Evolutionary conservation across 2,888 invertebrate species (phyloP).

Genomic region (Plagodis pulveraria): DNA sequence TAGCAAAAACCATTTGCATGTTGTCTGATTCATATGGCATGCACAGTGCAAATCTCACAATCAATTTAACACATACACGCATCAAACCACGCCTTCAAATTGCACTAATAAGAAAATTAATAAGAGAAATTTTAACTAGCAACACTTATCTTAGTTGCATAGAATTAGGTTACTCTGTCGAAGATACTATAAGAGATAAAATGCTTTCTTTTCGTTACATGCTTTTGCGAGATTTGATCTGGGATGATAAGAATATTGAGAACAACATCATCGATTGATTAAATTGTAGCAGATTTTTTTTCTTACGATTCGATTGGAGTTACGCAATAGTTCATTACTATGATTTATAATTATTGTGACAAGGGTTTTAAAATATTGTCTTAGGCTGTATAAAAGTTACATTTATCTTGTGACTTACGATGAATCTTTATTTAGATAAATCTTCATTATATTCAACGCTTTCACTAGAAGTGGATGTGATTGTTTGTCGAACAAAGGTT

Average conservation of each 20-base stretch:
- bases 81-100: conserved; percentile 38
- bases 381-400: too few species aligned
- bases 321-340: too few species aligned
- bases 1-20: conserved; percentile 26
- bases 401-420: too few species aligned
- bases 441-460: too few species aligned
- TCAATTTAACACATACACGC: conserved; percentile 33
- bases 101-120: conserved; percentile 37
- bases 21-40: conserved; percentile 11
- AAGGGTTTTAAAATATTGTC: too few species aligned
- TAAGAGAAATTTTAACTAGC: conserved; percentile 29
- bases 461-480: not conserved
- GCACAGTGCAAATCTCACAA: conserved; percentile 30
- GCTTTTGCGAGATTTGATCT: not conserved
- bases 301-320: too few species aligned
- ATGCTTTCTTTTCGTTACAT: not conserved
- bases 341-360: too few species aligned
- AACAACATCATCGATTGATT: not conserved
- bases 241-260: not conserved
- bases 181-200: not conserved
- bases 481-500: conserved; percentile 3
- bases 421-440: too few species aligned
- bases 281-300: not conserved
- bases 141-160: conserved; percentile 16
- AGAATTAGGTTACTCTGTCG: conserved; percentile 8